A percentile compares a stretch with the other conserved stretches of the same genome.
phyloP scores from a whole-genome alignment of 2,113 vertebrate species.

The Saguinus midas region DNA sequence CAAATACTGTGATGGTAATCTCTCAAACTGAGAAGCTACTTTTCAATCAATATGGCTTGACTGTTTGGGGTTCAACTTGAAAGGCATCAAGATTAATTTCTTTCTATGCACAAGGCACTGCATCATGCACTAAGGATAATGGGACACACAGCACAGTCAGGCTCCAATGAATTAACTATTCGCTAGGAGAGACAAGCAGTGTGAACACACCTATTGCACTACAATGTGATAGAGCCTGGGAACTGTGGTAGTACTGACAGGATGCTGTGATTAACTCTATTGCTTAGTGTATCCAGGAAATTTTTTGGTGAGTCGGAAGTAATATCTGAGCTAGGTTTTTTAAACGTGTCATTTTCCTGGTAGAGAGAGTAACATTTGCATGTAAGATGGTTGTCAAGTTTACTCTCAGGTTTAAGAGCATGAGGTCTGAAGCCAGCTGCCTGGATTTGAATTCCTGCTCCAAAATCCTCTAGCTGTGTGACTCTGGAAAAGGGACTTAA shows the following conservation, averaged over 20 bases:
- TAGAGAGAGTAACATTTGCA: background rate
- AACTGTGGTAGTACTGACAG: accelerated
- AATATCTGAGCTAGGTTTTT: background rate
- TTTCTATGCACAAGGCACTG: background rate
- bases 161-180: background rate
- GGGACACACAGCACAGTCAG: background rate
- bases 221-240: background rate
- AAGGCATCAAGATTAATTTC: background rate
- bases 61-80: background rate
- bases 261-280: no score
- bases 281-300: background rate
- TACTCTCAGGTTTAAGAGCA: background rate
- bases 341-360: background rate
- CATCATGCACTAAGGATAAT: background rate
- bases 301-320: background rate
- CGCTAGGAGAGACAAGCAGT: background rate
- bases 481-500: background rate
- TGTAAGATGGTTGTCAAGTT: background rate
- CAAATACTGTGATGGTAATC: background rate
- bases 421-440: background rate
- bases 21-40: background rate
- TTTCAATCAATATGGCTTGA: background rate
- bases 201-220: background rate
- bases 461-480: background rate
- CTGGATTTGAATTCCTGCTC: background rate